A percentile compares a stretch with the other conserved stretches of the same genome.
Evolutionary conservation across 2,888 invertebrate species (phyloP).

Genomic region (Strigamia maritima): DNA sequence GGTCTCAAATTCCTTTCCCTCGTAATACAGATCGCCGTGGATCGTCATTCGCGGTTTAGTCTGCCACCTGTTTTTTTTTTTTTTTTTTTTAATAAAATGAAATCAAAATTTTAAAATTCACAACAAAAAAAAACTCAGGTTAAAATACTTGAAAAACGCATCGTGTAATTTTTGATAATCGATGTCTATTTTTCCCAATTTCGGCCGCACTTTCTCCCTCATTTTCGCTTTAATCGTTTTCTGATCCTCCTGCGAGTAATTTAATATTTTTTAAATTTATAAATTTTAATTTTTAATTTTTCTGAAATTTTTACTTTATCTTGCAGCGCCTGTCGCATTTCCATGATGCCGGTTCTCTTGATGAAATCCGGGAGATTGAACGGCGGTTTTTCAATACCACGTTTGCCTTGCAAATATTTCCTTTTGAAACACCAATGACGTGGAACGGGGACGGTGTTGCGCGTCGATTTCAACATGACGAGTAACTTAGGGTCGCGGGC

Average conservation of each 20-base stretch:
- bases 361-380: constrained; percentile 98
- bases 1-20: constrained; percentile 98
- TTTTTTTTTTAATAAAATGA: not conserved
- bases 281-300: not conserved
- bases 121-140: not conserved
- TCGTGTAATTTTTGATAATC: constrained; percentile 99
- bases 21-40: constrained; percentile 97
- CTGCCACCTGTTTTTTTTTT: constrained; percentile 97
- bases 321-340: constrained; percentile 96
- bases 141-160: constrained; percentile 87
- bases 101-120: not conserved
- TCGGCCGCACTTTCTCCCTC: constrained; percentile 93
- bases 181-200: constrained; percentile 98
- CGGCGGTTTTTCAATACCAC: constrained; percentile 98
- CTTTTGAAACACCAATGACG: constrained; percentile 98
- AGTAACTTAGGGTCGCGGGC: constrained; percentile 93
- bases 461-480: constrained; percentile 63
- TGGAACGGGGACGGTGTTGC: constrained; percentile 97
- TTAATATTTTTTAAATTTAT: constrained; percentile 24
- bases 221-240: constrained; percentile 95
- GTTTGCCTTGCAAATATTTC: constrained; percentile 92
- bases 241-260: constrained; percentile 67
- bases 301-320: constrained; percentile 67
- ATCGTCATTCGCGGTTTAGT: constrained; percentile 98
- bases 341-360: constrained; percentile 98